Conservation (phyloP, 2,113 vertebrate species). For the Heterochromis multidens region DNA sequence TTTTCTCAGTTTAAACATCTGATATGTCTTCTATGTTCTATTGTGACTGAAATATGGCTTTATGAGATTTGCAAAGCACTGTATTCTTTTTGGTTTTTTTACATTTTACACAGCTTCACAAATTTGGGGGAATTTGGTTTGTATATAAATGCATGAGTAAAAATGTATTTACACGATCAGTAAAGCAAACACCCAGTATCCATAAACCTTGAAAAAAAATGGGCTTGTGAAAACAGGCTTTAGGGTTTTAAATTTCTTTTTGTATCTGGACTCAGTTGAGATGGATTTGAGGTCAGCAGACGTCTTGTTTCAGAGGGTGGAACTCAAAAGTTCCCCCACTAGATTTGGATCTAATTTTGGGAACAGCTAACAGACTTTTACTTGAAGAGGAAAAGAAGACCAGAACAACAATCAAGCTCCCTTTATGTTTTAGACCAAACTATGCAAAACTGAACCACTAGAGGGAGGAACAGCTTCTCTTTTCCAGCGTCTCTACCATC, state of each 20-base stretch:
- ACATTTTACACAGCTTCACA: no score
- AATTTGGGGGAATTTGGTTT: no score
- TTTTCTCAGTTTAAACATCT: no score
- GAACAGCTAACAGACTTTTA: background rate
- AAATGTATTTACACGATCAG: no score
- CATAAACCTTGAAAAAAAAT: no score
- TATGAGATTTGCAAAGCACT: no score
- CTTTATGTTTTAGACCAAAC: background rate
- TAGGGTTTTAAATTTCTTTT: background rate
- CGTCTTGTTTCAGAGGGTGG: background rate
- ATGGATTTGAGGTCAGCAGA: background rate
- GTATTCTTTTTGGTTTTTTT: no score
- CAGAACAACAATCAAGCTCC: background rate
- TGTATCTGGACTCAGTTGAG: background rate
- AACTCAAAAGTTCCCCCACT: background rate
- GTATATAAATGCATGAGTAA: no score
- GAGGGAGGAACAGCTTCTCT: slow-evolving; percentile 32
- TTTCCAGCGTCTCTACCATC: background rate
- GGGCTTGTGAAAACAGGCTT: no score
- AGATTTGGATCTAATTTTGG: background rate
- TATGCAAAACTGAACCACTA: slow-evolving; percentile 21
- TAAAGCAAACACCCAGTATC: no score
- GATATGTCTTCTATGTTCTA: no score
- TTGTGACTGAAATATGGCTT: no score
- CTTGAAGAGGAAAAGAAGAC: background rate